These are phyloP conservation scores for Stenopsyche tienmushanensis DNA, from an alignment of 1,140 invertebrate species.

Conservation along the genomic window DNA sequence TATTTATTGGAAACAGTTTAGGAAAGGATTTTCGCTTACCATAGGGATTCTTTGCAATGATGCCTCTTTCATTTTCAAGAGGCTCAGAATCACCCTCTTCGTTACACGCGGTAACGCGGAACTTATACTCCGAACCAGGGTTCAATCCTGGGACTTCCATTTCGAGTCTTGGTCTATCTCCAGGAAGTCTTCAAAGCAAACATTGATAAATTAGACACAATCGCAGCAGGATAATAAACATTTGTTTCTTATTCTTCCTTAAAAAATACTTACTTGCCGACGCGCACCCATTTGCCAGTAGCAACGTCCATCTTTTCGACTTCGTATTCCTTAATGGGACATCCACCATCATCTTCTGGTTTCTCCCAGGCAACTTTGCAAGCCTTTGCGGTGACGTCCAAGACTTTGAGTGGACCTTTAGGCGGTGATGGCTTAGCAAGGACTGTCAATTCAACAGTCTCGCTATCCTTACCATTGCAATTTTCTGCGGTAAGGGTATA, in stretches of 20 bases:
- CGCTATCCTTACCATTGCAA: slow-evolving; percentile 83
- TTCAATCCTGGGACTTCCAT: slow-evolving; percentile 89
- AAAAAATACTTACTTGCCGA: slow-evolving; percentile 58
- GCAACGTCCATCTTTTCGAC: slow-evolving; percentile 92
- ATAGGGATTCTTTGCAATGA: slow-evolving; percentile 95
- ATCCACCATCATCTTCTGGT: slow-evolving; percentile 91
- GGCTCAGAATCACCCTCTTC: slow-evolving; percentile 96
- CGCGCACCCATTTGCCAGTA: slow-evolving; percentile 87
- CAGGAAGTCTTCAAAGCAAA: slow-evolving; percentile 55
- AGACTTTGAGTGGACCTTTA: slow-evolving; percentile 86
- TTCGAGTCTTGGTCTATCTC: slow-evolving; percentile 72
- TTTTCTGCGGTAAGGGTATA: slow-evolving; percentile 90
- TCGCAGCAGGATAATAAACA: too few relatives aligned
- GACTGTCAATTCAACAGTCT: slow-evolving; percentile 89
- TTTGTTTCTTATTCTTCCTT: too few relatives aligned
- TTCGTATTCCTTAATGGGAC: slow-evolving; percentile 91
- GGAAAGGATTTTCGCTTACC: slow-evolving; percentile 60
- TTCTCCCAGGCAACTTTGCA: slow-evolving; percentile 89
- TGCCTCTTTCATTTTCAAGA: slow-evolving; percentile 77
- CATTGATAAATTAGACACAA: neutral
- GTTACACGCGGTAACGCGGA: slow-evolving; percentile 93
- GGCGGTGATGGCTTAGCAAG: slow-evolving; percentile 83
- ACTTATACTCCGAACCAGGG: slow-evolving; percentile 92
- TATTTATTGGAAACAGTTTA: neutral
- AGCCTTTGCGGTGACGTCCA: slow-evolving; percentile 81